phyloP scores from a whole-genome alignment of 2,888 invertebrate genomes.

The Apomyelois bistriatella region DNA sequence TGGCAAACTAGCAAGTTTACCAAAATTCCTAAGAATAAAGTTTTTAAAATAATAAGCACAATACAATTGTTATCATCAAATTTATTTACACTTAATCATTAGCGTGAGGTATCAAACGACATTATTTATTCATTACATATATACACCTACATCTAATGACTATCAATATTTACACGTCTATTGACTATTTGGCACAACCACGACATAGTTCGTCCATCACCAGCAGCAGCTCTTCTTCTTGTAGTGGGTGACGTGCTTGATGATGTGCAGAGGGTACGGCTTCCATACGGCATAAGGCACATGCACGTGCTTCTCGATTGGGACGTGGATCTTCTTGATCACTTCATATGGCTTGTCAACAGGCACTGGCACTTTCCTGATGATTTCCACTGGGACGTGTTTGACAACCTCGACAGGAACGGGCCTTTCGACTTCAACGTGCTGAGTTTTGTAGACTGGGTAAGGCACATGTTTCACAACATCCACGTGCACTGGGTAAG shows the following conservation, averaged over 20 bases:
- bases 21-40: not conserved
- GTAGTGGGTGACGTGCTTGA: slow-evolving; percentile 74
- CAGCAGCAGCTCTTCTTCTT: slow-evolving; percentile 72
- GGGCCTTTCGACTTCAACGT: slow-evolving; percentile 65
- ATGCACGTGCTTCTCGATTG: slow-evolving; percentile 64
- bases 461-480: slow-evolving; percentile 70
- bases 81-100: slow-evolving; percentile 3
- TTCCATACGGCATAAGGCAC: slow-evolving; percentile 71
- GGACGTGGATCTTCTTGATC: slow-evolving; percentile 66
- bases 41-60: not conserved
- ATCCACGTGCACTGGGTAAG: slow-evolving; percentile 69
- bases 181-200: slow-evolving; percentile 74
- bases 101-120: slow-evolving; percentile 6
- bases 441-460: slow-evolving; percentile 67
- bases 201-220: slow-evolving; percentile 46
- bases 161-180: slow-evolving; percentile 70
- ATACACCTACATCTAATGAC: slow-evolving; percentile 60
- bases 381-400: slow-evolving; percentile 65
- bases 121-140: slow-evolving; percentile 10
- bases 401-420: slow-evolving; percentile 65
- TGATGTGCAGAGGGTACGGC: slow-evolving; percentile 70
- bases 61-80: not conserved
- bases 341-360: slow-evolving; percentile 70
- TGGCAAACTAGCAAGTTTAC: too few species aligned
- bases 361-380: slow-evolving; percentile 62